These are phyloP conservation scores for Sciurus carolinensis DNA, from an alignment of 2,797 vertebrate genomes.

Conservation along the genomic window DNA sequence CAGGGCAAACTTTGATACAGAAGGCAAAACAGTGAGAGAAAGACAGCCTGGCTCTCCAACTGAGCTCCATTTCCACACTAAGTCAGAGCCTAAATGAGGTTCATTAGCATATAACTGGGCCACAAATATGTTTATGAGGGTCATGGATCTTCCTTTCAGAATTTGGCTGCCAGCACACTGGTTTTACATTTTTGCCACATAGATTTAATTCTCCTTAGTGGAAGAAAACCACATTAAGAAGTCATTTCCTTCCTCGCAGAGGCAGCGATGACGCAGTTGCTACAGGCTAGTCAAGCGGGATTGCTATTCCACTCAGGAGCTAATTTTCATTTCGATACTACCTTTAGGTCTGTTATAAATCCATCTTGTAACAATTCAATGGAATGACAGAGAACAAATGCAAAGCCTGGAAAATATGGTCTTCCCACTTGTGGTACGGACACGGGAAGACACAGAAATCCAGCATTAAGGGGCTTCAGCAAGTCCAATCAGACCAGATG, in stretches of 20 bases:
- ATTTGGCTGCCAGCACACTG: constrained; percentile 87
- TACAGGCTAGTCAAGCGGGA: constrained; percentile 86
- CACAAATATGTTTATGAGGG: constrained; percentile 83
- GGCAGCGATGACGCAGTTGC: constrained; percentile 84
- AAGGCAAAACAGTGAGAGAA: constrained; percentile 60
- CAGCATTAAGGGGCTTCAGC: constrained; percentile 70
- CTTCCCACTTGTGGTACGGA: constrained; percentile 7
- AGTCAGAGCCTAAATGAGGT: constrained; percentile 81
- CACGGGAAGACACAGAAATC: constrained; percentile 54
- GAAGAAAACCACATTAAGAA: constrained; percentile 88
- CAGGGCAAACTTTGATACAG: not conserved
- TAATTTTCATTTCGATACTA: constrained; percentile 88
- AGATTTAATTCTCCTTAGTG: constrained; percentile 88
- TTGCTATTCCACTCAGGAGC: constrained; percentile 86
- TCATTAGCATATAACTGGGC: constrained; percentile 86
- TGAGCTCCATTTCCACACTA: constrained; percentile 51
- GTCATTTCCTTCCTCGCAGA: constrained; percentile 86
- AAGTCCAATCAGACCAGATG: constrained; percentile 61
- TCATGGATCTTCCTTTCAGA: constrained; percentile 83
- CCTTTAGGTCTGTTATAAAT: constrained; percentile 88
- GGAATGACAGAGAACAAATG: constrained; percentile 67
- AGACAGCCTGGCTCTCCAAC: constrained; percentile 30
- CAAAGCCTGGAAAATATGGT: not conserved
- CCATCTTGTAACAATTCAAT: constrained; percentile 85
- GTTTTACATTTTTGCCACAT: constrained; percentile 86